Evolutionary conservation across 2,113 vertebrate genomes (phyloP).

Genomic region (Caracal caracal): DNA sequence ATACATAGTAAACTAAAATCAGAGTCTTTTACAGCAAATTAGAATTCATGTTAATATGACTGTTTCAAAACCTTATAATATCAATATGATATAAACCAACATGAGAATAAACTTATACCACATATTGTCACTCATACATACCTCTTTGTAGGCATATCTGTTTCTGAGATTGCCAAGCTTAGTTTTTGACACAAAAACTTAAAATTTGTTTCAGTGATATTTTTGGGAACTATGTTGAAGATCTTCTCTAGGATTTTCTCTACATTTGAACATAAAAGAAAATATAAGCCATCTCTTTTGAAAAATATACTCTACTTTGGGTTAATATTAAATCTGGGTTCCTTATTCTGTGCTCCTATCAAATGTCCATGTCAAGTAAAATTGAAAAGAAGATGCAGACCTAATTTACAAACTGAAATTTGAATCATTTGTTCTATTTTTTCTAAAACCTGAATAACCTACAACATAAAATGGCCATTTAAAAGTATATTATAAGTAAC

Average conservation of each 20-base stretch:
- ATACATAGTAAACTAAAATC: background rate
- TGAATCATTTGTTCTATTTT: background rate
- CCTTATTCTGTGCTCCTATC: slow-evolving; percentile 30
- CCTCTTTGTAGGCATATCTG: slow-evolving; percentile 1
- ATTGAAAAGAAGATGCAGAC: slow-evolving; percentile 17
- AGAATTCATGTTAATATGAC: background rate
- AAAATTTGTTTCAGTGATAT: slow-evolving; percentile 75
- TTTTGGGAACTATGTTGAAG: slow-evolving; percentile 80
- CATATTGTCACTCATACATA: slow-evolving; percentile 57
- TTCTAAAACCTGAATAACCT: slow-evolving; percentile 44
- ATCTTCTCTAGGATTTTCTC: slow-evolving; percentile 84
- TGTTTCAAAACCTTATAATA: background rate
- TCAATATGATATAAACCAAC: background rate
- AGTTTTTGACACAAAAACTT: slow-evolving; percentile 84
- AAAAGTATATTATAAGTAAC: background rate
- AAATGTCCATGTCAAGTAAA: slow-evolving; percentile 22
- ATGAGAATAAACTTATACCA: slow-evolving; percentile 1
- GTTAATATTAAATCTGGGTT: slow-evolving; percentile 37
- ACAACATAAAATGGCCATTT: background rate
- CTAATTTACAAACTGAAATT: slow-evolving; percentile 27
- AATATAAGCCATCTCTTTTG: slow-evolving; percentile 8
- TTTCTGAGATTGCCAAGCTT: slow-evolving; percentile 56
- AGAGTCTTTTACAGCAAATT: background rate
- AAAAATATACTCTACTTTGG: slow-evolving; percentile 32
- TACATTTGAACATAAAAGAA: slow-evolving; percentile 73